These are phyloP conservation scores for Heliconius aoede DNA, from an alignment of 2,888 invertebrate species.

Conservation along the genomic window DNA sequence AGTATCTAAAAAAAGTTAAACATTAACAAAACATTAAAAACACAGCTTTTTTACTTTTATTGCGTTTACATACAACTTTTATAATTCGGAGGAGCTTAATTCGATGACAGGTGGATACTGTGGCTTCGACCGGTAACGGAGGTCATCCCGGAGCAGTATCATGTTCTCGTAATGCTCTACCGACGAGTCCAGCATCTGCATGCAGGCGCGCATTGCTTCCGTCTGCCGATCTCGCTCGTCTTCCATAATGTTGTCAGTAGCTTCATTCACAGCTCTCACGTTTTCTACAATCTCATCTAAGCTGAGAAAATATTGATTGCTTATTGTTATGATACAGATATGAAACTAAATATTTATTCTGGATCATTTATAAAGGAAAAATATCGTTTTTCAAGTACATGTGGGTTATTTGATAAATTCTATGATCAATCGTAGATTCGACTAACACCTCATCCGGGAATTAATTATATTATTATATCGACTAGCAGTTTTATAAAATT, in stretches of 20 bases:
- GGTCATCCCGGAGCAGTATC: constrained; percentile 66
- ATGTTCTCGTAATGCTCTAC: constrained; percentile 74
- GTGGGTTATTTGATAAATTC: too few relatives aligned
- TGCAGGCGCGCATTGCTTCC: constrained; percentile 64
- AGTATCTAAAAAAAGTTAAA: neutral
- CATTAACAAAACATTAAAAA: too few relatives aligned
- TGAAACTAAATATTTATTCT: neutral
- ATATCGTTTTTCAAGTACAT: too few relatives aligned
- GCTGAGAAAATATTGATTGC: constrained; percentile 50
- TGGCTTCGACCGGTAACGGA: constrained; percentile 57
- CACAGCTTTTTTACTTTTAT: neutral
- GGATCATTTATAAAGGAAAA: too few relatives aligned
- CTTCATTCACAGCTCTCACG: constrained; percentile 65
- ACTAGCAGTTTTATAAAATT: neutral
- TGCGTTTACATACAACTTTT: constrained; percentile 10
- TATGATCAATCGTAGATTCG: too few relatives aligned
- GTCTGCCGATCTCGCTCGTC: constrained; percentile 65
- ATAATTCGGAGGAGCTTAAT: constrained; percentile 53
- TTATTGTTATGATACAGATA: neutral
- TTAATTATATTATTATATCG: neutral
- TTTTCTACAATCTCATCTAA: constrained; percentile 73
- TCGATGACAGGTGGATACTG: constrained; percentile 68
- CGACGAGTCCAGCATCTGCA: constrained; percentile 68
- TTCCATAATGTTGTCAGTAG: constrained; percentile 64
- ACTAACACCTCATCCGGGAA: too few relatives aligned